Conservation (phyloP, 2,888 invertebrate genomes). For the Hirtodrosophila cameraria region DNA sequence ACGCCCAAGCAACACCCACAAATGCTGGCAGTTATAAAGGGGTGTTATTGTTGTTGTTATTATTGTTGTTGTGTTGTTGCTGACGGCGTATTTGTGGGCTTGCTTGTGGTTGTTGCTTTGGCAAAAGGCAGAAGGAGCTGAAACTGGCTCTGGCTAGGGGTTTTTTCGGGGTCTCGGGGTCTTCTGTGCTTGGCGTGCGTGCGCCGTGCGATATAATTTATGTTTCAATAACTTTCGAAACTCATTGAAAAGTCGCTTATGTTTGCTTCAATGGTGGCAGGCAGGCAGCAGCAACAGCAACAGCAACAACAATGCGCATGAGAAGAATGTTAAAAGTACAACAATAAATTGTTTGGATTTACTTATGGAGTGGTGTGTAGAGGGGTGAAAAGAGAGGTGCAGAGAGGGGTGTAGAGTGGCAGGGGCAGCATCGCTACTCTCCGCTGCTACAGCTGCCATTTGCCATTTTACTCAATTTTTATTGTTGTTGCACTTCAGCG, state of each 20-base stretch:
- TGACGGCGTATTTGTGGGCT: slow-evolving; percentile 55
- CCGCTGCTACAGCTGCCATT: slow-evolving; percentile 62
- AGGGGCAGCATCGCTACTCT: slow-evolving; percentile 1
- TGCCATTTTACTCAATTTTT: slow-evolving; percentile 78
- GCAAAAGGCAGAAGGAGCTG: background rate
- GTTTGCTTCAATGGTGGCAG: slow-evolving; percentile 75
- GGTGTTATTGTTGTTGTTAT: slow-evolving; percentile 55
- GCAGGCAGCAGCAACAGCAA: slow-evolving; percentile 34
- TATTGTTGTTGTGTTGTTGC: slow-evolving; percentile 34
- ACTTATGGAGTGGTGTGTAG: slow-evolving; percentile 49
- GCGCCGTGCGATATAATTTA: slow-evolving; percentile 76
- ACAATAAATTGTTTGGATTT: slow-evolving; percentile 77
- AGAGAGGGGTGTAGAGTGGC: background rate
- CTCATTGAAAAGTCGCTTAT: slow-evolving; percentile 77
- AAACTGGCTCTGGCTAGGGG: background rate
- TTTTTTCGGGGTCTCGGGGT: background rate
- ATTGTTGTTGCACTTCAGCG: slow-evolving; percentile 77
- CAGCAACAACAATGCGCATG: slow-evolving; percentile 60
- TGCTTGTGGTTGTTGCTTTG: slow-evolving; percentile 52
- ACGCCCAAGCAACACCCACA: background rate
- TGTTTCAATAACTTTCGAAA: slow-evolving; percentile 77
- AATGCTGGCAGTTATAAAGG: slow-evolving; percentile 48
- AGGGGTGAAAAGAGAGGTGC: background rate
- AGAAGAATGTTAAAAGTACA: slow-evolving; percentile 77
- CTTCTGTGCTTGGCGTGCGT: slow-evolving; percentile 71